Conservation (phyloP, 1,140 invertebrate species). For the Apocrypta bakeri region DNA sequence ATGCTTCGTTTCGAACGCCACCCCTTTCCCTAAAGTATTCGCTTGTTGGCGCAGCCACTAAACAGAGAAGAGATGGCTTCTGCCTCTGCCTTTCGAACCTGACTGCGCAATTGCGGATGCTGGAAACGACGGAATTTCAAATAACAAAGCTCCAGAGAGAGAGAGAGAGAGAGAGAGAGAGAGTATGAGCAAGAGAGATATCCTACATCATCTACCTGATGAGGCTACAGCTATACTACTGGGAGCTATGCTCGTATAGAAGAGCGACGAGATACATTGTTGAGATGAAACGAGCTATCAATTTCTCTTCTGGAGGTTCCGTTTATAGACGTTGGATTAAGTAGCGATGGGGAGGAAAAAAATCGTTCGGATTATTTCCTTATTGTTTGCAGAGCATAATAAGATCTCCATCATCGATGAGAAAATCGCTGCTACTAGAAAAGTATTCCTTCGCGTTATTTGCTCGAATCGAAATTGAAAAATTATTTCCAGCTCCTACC, state of each 20-base stretch:
- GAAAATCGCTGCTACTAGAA: conserved; percentile 33
- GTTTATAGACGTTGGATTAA: neutral
- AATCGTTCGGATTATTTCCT: conserved; percentile 44
- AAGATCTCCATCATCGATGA: conserved; percentile 21
- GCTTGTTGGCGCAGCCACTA: conserved; percentile 48
- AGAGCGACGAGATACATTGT: neutral
- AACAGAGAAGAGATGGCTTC: conserved; percentile 30
- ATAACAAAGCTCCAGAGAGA: conserved; percentile 39
- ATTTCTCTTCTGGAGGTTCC: conserved; percentile 39
- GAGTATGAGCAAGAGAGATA: neutral
- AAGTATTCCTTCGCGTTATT: conserved; percentile 52
- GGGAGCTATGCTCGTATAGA: neutral
- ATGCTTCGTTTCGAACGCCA: conserved; percentile 35
- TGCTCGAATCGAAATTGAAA: conserved; percentile 21
- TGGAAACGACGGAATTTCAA: conserved; percentile 51
- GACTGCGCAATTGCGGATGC: conserved; percentile 46
- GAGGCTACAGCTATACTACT: neutral
- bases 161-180: conserved; percentile 3
- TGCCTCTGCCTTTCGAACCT: conserved; percentile 22
- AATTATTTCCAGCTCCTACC: conserved; percentile 8
- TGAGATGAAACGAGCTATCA: conserved; percentile 31
- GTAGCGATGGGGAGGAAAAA: neutral
- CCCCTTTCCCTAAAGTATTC: conserved; percentile 35
- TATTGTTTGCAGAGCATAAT: conserved; percentile 43
- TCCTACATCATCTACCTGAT: neutral